Evolutionary conservation across 2,113 vertebrate species (phyloP).

Genomic region (Smithornis capensis): DNA sequence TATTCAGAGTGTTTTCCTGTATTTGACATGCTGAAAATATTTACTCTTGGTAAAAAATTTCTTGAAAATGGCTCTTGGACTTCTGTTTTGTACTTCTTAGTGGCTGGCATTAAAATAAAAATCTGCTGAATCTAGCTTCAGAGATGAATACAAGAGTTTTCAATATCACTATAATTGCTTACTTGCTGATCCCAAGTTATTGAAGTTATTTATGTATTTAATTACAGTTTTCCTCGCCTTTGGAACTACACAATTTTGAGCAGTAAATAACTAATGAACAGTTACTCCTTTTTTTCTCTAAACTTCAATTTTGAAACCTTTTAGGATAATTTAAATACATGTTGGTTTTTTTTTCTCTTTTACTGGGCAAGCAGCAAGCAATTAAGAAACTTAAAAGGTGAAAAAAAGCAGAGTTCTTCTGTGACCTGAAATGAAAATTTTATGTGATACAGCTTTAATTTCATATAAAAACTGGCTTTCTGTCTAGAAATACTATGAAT

Average conservation of each 20-base stretch:
- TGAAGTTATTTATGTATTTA: neutral
- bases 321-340: neutral
- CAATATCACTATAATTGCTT: neutral
- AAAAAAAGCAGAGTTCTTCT: neutral
- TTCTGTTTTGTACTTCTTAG: neutral
- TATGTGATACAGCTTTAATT: neutral
- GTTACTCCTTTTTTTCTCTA: neutral
- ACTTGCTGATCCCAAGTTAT: neutral
- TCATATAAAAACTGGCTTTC: neutral
- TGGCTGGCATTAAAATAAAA: neutral
- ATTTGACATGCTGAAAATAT: neutral
- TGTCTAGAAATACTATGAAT: neutral
- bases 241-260: neutral
- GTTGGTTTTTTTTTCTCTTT: neutral
- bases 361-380: neutral
- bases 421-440: neutral
- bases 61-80: neutral
- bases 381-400: neutral
- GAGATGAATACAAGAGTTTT: neutral
- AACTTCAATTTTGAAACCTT: neutral
- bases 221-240: neutral
- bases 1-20: neutral
- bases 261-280: neutral
- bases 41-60: neutral
- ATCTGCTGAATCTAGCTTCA: neutral